A percentile compares a stretch with the other conserved stretches of the same genome.
These are phyloP conservation scores for Xestoiulus laeticollis DNA, from an alignment of 2,888 invertebrate species.

Conservation along the genomic window DNA sequence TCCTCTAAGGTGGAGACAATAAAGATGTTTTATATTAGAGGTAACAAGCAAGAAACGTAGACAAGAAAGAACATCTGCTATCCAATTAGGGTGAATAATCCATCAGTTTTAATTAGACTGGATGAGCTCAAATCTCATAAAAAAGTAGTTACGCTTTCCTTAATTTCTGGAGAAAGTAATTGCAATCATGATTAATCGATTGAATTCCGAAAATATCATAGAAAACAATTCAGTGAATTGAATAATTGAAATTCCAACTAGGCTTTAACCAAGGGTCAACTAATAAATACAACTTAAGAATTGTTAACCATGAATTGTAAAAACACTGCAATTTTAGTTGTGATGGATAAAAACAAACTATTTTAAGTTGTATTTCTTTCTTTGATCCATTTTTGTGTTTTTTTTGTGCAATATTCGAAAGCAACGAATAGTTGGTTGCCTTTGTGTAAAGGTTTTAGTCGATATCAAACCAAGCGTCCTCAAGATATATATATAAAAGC, in stretches of 20 bases:
- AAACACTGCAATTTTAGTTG: not conserved
- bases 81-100: slow-evolving; percentile 25
- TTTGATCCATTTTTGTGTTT: not conserved
- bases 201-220: not conserved
- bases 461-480: not conserved
- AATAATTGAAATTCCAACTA: not conserved
- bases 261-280: not conserved
- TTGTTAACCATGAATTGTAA: not conserved
- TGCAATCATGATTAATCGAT: not conserved
- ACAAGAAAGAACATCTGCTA: not conserved
- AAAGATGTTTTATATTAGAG: not conserved
- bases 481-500: not conserved
- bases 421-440: not conserved
- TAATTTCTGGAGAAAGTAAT: not conserved
- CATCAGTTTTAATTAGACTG: not conserved
- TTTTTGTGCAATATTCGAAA: not conserved
- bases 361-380: not conserved
- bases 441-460: not conserved
- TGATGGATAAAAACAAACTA: not conserved
- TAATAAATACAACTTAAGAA: not conserved
- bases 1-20: slow-evolving; percentile 34
- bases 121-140: not conserved
- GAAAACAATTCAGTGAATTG: not conserved
- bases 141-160: not conserved
- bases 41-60: not conserved